Conservation (phyloP, 1,140 invertebrate species). For the Ceratina australensis region DNA sequence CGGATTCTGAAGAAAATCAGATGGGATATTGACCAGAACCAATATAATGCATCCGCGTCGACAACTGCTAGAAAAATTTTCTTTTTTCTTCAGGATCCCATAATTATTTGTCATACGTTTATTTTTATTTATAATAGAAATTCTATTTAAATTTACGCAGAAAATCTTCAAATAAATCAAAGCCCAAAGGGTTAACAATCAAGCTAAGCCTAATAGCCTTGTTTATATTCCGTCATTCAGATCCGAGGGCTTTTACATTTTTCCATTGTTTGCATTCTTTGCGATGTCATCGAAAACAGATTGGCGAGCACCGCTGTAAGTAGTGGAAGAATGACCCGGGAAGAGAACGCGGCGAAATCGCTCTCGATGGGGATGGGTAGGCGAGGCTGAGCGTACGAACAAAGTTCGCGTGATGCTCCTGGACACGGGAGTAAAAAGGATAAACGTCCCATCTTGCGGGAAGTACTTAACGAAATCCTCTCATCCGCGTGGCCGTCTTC, state of each 20-base stretch:
- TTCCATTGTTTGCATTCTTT: conserved; percentile 9
- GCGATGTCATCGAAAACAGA: conserved; percentile 53
- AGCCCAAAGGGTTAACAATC: too few relatives aligned
- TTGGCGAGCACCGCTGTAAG: conserved; percentile 33
- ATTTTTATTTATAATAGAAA: too few relatives aligned
- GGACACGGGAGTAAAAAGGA: conserved; percentile 60
- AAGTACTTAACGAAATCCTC: conserved; percentile 69
- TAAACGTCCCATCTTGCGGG: conserved; percentile 64
- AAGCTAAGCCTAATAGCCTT: too few relatives aligned
- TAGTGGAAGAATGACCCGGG: background rate
- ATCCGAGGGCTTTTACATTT: background rate
- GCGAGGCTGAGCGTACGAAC: conserved; percentile 63
- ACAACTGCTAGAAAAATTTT: too few relatives aligned
- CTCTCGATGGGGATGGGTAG: conserved; percentile 25
- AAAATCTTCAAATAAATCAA: too few relatives aligned
- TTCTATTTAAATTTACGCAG: too few relatives aligned
- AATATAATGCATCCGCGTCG: too few relatives aligned
- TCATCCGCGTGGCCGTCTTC: conserved; percentile 60
- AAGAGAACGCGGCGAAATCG: conserved; percentile 43
- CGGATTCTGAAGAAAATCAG: too few relatives aligned
- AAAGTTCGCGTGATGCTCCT: conserved; percentile 43
- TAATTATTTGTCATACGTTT: too few relatives aligned
- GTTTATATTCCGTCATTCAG: background rate
- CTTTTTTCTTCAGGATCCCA: too few relatives aligned
- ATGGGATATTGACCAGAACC: too few relatives aligned